A percentile compares a stretch with the other conserved stretches of the same genome.
Evolutionary conservation across 2,113 vertebrate species (phyloP).

Genomic region (Apodemus sylvaticus): DNA sequence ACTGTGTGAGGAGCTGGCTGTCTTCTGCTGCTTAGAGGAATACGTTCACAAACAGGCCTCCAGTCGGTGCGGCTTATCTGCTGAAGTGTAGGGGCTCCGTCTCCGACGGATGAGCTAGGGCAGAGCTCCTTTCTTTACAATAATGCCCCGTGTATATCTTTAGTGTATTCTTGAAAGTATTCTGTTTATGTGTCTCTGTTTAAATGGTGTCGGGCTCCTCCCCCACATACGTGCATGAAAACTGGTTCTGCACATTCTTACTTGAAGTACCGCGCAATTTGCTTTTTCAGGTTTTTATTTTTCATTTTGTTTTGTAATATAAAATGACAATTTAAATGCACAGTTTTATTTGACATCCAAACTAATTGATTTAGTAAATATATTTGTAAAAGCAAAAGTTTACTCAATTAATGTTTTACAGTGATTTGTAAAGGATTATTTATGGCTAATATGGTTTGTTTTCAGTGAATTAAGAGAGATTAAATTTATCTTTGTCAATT

Average conservation of each 20-base stretch:
- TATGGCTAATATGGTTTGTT: slow-evolving; percentile 83
- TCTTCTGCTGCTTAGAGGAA: slow-evolving; percentile 52
- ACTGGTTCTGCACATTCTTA: slow-evolving; percentile 73
- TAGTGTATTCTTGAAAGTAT: slow-evolving; percentile 52
- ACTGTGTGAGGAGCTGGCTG: slow-evolving; percentile 11
- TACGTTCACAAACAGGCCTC: slow-evolving; percentile 75
- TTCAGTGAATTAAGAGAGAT: slow-evolving; percentile 82
- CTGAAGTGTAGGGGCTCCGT: slow-evolving; percentile 74
- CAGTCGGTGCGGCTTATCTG: slow-evolving; percentile 79
- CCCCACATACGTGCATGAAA: slow-evolving; percentile 22
- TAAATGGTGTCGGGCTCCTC: slow-evolving; percentile 50
- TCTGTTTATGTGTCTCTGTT: slow-evolving; percentile 70
- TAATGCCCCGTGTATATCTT: slow-evolving; percentile 70
- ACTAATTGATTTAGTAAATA: slow-evolving; percentile 81
- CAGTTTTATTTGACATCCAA: slow-evolving; percentile 81
- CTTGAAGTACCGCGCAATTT: slow-evolving; percentile 80
- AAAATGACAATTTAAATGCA: slow-evolving; percentile 79
- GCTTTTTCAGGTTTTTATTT: slow-evolving; percentile 73
- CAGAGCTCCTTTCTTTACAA: slow-evolving; percentile 40
- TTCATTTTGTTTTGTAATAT: slow-evolving; percentile 72
- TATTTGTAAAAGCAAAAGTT: slow-evolving; percentile 77
- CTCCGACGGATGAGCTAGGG: slow-evolving; percentile 43
- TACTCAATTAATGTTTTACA: slow-evolving; percentile 76
- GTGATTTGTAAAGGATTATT: slow-evolving; percentile 83
- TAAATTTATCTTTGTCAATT: slow-evolving; percentile 87